A percentile compares a stretch with the other conserved stretches of the same genome.
Evolutionary conservation across 1,140 invertebrate genomes (phyloP).

Genomic region (Platyura marginata): DNA sequence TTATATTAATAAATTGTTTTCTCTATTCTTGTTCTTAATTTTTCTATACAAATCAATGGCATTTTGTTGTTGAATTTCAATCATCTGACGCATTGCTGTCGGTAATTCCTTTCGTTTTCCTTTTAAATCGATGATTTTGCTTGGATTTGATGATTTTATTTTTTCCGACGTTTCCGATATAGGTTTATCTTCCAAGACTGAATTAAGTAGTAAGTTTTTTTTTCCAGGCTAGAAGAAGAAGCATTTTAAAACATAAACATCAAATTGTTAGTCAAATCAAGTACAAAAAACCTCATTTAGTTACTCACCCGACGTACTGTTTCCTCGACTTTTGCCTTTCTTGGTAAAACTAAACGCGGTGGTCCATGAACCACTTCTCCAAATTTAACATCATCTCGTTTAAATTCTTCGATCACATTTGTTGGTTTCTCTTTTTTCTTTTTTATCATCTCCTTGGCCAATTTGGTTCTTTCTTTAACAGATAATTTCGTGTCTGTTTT

Average conservation of each 20-base stretch:
- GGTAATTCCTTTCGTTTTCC: slow-evolving; percentile 38
- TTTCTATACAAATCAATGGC: slow-evolving; percentile 33
- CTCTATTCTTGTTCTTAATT: slow-evolving; percentile 27
- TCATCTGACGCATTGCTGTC: slow-evolving; percentile 28
- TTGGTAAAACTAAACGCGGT: slow-evolving; percentile 31
- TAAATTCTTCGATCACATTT: slow-evolving; percentile 13
- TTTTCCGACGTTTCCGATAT: slow-evolving; percentile 3
- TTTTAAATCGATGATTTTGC: slow-evolving; percentile 18
- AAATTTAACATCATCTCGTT: slow-evolving; percentile 35
- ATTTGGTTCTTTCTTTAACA: slow-evolving; percentile 16
- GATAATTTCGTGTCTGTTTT: slow-evolving; percentile 7
- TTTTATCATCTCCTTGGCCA: slow-evolving; percentile 17
- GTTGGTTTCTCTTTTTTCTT: slow-evolving; percentile 22
- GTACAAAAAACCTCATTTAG: neutral
- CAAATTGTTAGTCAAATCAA: neutral
- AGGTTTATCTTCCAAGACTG: slow-evolving; percentile 13
- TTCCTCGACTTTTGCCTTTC: slow-evolving; percentile 21
- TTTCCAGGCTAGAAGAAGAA: slow-evolving; percentile 26
- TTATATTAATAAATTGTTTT: neutral
- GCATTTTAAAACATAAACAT: slow-evolving; percentile 1
- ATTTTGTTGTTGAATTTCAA: slow-evolving; percentile 35
- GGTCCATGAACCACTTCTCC: slow-evolving; percentile 43
- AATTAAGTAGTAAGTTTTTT: slow-evolving; percentile 27
- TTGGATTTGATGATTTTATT: slow-evolving; percentile 5
- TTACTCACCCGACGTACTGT: slow-evolving; percentile 25